These are phyloP conservation scores for Palythoa grandis DNA, from an alignment of 92 coral and sea anemone genomes.

Conservation along the genomic window DNA sequence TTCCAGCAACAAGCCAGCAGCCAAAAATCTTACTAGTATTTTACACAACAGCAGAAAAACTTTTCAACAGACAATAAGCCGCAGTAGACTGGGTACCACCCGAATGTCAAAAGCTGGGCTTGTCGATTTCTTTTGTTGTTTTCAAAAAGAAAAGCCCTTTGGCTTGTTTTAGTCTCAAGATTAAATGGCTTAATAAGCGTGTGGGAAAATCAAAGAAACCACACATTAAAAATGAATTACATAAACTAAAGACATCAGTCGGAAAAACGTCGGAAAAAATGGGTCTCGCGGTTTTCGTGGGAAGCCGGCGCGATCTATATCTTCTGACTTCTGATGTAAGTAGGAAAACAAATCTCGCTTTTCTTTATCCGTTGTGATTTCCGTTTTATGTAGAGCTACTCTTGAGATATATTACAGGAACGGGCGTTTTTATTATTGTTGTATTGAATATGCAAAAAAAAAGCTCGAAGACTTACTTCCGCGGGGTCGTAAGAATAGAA, in stretches of 20 bases:
- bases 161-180: neutral
- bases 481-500: neutral
- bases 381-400: neutral
- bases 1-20: neutral
- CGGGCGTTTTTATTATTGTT: neutral
- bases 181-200: constrained; percentile 13
- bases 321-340: too few species aligned
- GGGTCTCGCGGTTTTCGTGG: neutral
- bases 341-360: neutral
- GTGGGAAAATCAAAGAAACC: neutral
- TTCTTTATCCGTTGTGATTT: neutral
- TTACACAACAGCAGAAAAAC: neutral
- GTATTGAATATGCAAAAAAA: neutral
- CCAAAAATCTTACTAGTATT: neutral
- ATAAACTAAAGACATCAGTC: neutral
- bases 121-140: constrained; percentile 12
- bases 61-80: neutral
- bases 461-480: neutral
- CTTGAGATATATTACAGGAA: constrained; percentile 12
- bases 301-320: neutral
- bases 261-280: neutral
- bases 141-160: neutral
- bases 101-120: neutral
- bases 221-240: neutral
- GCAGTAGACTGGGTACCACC: constrained; percentile 35